phyloP scores from a whole-genome alignment of 2,888 invertebrate species.

The Xylota sylvarum region DNA sequence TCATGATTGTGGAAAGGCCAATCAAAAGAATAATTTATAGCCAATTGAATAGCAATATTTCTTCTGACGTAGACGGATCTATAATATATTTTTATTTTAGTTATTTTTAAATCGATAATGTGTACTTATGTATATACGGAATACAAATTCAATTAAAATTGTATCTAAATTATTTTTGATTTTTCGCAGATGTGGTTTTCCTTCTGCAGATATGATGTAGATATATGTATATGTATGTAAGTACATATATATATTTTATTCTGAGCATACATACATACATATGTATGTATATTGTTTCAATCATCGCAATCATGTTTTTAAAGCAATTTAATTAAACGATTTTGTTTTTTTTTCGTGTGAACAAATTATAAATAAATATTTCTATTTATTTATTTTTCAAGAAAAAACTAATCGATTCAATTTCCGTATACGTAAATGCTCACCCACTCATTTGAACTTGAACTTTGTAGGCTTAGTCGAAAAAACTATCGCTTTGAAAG shows the following conservation, averaged over 20 bases:
- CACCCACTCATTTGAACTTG: slow-evolving; percentile 38
- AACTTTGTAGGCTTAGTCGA: slow-evolving; percentile 34
- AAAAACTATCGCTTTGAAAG: slow-evolving; percentile 1
- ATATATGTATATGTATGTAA: neutral
- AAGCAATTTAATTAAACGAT: neutral
- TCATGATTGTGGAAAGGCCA: slow-evolving; percentile 24
- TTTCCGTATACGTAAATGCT: slow-evolving; percentile 20
- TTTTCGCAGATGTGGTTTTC: slow-evolving; percentile 39
- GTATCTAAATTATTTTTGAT: slow-evolving; percentile 18
- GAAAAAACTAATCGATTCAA: slow-evolving; percentile 9
- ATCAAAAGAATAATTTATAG: slow-evolving; percentile 39
- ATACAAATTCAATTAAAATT: slow-evolving; percentile 44
- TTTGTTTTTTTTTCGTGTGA: slow-evolving; percentile 16
- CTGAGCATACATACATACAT: neutral
- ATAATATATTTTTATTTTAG: slow-evolving; percentile 25
- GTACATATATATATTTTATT: neutral
- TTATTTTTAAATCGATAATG: slow-evolving; percentile 45
- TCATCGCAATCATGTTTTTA: neutral
- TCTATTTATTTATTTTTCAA: slow-evolving; percentile 2
- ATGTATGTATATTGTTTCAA: neutral
- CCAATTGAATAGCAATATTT: slow-evolving; percentile 53
- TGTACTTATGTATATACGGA: slow-evolving; percentile 31
- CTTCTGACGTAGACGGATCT: slow-evolving; percentile 51
- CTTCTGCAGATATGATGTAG: neutral
- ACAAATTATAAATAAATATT: slow-evolving; percentile 19